phyloP scores from a whole-genome alignment of 2,888 invertebrate genomes.

The Chrysotoxum bicinctum region DNA sequence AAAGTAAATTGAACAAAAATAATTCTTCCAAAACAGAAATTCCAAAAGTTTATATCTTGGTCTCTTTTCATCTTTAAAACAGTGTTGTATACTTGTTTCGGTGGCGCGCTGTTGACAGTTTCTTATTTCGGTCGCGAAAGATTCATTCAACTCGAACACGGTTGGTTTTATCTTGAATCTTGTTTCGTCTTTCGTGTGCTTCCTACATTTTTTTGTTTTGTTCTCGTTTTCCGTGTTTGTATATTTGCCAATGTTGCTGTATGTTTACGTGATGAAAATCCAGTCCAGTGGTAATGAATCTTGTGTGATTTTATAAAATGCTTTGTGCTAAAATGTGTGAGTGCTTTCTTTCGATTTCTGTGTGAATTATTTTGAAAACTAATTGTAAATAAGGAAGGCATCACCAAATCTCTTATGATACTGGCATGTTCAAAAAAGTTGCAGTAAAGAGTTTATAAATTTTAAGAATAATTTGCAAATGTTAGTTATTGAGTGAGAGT shows the following conservation, averaged over 20 bases:
- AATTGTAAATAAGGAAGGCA: background rate
- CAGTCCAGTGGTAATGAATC: slow-evolving; percentile 36
- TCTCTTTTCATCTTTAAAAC: slow-evolving; percentile 32
- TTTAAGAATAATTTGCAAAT: background rate
- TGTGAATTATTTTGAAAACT: background rate
- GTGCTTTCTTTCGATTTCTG: background rate
- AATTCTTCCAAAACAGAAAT: background rate
- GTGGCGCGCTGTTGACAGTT: slow-evolving; percentile 60
- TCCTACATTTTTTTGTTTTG: slow-evolving; percentile 37
- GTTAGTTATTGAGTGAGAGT: slow-evolving; percentile 22
- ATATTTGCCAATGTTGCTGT: background rate
- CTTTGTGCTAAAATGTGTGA: slow-evolving; percentile 27
- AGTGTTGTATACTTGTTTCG: slow-evolving; percentile 5
- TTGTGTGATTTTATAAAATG: slow-evolving; percentile 28
- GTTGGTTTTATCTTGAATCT: slow-evolving; percentile 26
- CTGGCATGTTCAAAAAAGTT: background rate
- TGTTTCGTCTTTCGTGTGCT: slow-evolving; percentile 28
- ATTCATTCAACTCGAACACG: slow-evolving; percentile 63
- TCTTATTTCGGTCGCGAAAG: slow-evolving; percentile 56
- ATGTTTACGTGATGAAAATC: slow-evolving; percentile 30
- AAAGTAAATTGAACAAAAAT: background rate
- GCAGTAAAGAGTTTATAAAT: background rate
- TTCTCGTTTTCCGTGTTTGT: background rate
- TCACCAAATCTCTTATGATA: background rate
- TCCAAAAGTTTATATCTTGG: background rate